Evolutionary conservation across 2,888 invertebrate genomes (phyloP).

Genomic region (Hypomecis punctinalis): DNA sequence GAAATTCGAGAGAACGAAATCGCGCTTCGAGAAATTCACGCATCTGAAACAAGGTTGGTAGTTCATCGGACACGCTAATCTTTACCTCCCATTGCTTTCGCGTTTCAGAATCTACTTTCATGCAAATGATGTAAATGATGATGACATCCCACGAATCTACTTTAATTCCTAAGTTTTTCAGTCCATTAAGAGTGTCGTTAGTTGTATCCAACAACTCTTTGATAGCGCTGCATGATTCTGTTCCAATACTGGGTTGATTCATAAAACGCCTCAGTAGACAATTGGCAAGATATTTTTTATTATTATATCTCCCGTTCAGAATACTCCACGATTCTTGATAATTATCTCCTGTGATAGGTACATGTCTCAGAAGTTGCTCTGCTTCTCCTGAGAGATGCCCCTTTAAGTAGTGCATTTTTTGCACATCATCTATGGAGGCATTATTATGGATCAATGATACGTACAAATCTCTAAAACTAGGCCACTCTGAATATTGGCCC

Average conservation of each 20-base stretch:
- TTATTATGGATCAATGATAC: slow-evolving; percentile 5
- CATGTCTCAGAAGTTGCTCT: slow-evolving; percentile 1
- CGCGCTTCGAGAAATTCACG: background rate
- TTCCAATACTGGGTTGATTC: background rate
- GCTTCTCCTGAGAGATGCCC: slow-evolving; percentile 4
- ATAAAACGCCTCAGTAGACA: background rate
- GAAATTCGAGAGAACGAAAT: background rate
- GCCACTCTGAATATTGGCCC: slow-evolving; percentile 5
- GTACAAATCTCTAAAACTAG: background rate
- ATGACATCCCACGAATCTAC: background rate
- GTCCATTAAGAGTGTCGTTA: background rate
- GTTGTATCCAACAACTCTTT: background rate
- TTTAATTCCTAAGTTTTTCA: background rate
- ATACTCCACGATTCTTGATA: background rate
- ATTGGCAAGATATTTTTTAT: slow-evolving; percentile 1
- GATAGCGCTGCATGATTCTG: background rate
- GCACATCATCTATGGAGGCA: slow-evolving; percentile 1
- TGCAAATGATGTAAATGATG: background rate
- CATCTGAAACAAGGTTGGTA: background rate
- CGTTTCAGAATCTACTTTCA: background rate
- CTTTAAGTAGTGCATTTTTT: slow-evolving; percentile 1
- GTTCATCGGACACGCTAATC: background rate
- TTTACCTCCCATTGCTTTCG: background rate
- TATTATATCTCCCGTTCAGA: background rate
- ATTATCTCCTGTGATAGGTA: slow-evolving; percentile 1